Evolutionary conservation across 1,140 invertebrate species (phyloP).

Genomic region (Achatina immaculata): DNA sequence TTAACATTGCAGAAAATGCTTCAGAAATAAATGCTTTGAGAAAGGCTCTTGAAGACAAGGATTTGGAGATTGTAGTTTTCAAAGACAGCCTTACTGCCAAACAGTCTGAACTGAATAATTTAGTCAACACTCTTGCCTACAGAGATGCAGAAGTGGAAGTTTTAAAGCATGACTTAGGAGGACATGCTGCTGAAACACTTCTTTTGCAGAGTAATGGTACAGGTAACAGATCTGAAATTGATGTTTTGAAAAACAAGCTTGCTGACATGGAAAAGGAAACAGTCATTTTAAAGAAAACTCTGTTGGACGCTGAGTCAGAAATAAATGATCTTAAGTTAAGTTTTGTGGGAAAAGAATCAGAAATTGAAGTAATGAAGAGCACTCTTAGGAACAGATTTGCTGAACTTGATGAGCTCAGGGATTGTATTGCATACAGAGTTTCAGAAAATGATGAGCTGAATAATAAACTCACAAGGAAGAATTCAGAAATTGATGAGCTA

Average conservation of each 20-base stretch:
- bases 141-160: not conserved
- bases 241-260: slow-evolving; percentile 11
- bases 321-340: not conserved
- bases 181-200: not conserved
- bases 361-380: slow-evolving; percentile 28
- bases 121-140: not conserved
- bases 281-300: not conserved
- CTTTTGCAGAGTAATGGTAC: not conserved
- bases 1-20: not conserved
- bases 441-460: not conserved
- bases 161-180: not conserved
- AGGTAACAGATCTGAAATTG: not conserved
- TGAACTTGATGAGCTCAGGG: no score
- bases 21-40: not conserved
- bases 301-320: not conserved
- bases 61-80: not conserved
- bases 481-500: not conserved
- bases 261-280: slow-evolving; percentile 24
- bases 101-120: not conserved
- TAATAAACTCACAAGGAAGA: not conserved
- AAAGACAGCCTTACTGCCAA: not conserved
- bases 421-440: no score
- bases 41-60: not conserved
- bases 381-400: not conserved
- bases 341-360: not conserved